These are phyloP conservation scores for Tetragonisca angustula DNA, from an alignment of 2,888 invertebrate species.

Conservation along the genomic window DNA sequence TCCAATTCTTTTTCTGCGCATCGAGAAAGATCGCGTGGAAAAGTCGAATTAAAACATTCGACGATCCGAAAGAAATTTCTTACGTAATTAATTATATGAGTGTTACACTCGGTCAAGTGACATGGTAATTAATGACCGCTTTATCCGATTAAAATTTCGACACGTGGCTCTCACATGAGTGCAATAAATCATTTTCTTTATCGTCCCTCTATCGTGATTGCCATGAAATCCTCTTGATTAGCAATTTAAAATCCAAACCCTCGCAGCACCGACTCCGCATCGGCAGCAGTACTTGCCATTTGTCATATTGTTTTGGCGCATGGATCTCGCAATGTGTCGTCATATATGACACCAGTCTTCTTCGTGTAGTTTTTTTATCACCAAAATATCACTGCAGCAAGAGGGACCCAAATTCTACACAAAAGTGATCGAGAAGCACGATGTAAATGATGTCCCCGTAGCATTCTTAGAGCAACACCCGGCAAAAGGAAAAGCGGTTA, in stretches of 20 bases:
- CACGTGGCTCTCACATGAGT: constrained; percentile 4
- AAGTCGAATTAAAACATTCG: not conserved
- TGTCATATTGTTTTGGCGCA: constrained; percentile 2
- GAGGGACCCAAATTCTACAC: not conserved
- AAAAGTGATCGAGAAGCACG: not conserved
- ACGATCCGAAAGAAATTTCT: not conserved
- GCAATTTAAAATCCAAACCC: not conserved
- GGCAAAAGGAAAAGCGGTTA: not conserved
- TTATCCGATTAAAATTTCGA: not conserved
- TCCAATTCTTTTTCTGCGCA: not conserved
- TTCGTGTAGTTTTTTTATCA: constrained; percentile 18
- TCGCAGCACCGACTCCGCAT: not conserved
- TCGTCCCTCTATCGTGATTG: not conserved
- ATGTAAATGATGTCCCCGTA: not conserved
- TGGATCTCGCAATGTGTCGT: constrained; percentile 27
- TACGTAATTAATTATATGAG: not conserved
- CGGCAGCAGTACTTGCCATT: not conserved
- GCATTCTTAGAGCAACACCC: not conserved
- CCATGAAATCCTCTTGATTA: constrained; percentile 8
- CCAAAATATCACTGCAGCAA: constrained; percentile 7
- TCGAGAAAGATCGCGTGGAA: not conserved
- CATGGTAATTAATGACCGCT: not conserved
- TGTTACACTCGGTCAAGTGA: not conserved
- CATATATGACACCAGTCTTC: constrained; percentile 6
- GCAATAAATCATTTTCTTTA: constrained; percentile 3